These are phyloP conservation scores for Buceros bicornis DNA, from an alignment of 2,797 vertebrate species.

Conservation along the genomic window DNA sequence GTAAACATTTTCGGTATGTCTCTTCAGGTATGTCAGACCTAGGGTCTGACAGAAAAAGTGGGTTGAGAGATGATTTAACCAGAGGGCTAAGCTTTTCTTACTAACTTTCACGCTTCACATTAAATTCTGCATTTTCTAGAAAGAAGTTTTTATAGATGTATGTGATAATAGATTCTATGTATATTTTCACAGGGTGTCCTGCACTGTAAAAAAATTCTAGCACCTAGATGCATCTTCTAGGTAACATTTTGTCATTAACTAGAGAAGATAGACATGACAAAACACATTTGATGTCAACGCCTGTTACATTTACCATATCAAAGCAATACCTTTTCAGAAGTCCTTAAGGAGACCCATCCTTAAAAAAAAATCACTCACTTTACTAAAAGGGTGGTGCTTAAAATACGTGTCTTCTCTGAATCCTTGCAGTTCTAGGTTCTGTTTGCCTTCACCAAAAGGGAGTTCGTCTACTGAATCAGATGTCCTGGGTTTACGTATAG, in stretches of 20 bases:
- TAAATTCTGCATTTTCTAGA: background rate
- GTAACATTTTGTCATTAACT: background rate
- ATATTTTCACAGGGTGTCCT: background rate
- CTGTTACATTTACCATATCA: background rate
- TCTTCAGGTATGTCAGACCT: background rate
- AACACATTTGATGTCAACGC: background rate
- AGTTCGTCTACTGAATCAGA: background rate
- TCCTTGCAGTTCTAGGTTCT: background rate
- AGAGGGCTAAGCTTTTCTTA: background rate
- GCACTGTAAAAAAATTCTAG: background rate
- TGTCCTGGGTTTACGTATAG: background rate
- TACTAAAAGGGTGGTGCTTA: background rate
- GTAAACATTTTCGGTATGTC: background rate
- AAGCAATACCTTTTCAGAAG: background rate
- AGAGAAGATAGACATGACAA: background rate
- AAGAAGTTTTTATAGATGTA: background rate
- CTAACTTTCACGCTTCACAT: background rate
- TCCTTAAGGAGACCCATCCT: fast-evolving
- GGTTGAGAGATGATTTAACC: background rate
- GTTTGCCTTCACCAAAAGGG: background rate
- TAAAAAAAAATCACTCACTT: background rate
- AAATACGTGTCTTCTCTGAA: background rate
- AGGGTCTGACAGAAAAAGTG: background rate
- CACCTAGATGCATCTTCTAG: background rate
- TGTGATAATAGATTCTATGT: background rate